Base-by-base conservation (phyloP, 2,888 invertebrate species). In the Apotomis betuletana region DNA sequence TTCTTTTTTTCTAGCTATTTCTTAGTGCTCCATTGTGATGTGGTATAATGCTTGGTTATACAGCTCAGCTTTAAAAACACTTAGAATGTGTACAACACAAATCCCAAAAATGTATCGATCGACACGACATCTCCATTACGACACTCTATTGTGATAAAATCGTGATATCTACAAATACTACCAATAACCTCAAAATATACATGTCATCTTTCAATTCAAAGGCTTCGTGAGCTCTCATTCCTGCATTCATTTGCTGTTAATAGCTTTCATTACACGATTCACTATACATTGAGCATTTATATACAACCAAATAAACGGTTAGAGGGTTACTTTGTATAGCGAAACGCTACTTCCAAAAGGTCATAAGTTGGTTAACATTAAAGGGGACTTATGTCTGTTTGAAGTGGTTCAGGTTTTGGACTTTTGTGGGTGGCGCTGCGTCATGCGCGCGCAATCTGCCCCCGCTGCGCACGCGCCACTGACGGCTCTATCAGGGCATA, bases 371-470 rank as follows among this genome's bases (percentile, higher is more conserved):
- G 12, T 55, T 27, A 12, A 10, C 13, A 3, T 4, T 4, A 44
- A n/a, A 46, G 15, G 0, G 64, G n/a, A 55, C 15, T 12, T 55
- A 54, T 10, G 41, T 8, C 12, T n/a, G 27, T 70, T 70, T 63
- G 41, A 51, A n/a, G 57, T 38, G 3, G 58, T 10, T 12, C 41
- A 27, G 15, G 67, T 12, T 41, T 46, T 55, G 57, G 49, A 74
- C 75, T 79, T 73, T 77, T 75, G 78, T 79, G 78, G 78, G 79
- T 79, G 80, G 79, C 85, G 90, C 90, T 88, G 88, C 84, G 92
- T 92, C 92, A 92, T 90, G 88, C 86, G 83, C 84, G 80, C 81
- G 87, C 91, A 92, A 92, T 92, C 88, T 91, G 83, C 90, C 78
- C 91, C 91, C 84, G 90, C 91, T 90, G 82, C 80, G 83, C 82